Evolutionary conservation across 2,888 invertebrate genomes (phyloP).

Genomic region (Aleiodes testaceus): DNA sequence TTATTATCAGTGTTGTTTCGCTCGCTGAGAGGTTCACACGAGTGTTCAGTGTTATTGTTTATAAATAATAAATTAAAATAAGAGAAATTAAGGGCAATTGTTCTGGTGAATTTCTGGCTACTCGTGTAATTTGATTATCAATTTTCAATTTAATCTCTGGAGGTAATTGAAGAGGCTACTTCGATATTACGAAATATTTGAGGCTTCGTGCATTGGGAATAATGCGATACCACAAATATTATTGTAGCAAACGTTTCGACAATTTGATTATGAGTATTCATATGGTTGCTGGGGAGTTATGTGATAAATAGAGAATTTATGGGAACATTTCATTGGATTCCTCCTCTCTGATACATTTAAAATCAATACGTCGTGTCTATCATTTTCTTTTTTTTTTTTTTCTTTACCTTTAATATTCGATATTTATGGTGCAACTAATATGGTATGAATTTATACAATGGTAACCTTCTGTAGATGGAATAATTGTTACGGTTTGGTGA

Average conservation of each 20-base stretch:
- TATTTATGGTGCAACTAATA: slow-evolving; percentile 46
- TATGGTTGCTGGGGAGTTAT: neutral
- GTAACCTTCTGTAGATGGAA: slow-evolving; percentile 50
- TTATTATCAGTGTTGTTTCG: slow-evolving; percentile 56
- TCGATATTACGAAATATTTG: neutral
- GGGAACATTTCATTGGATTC: neutral
- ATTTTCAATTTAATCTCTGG: too few species aligned
- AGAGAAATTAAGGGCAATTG: too few species aligned
- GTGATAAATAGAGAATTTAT: slow-evolving; percentile 10
- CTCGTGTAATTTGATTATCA: neutral
- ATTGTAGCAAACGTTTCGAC: neutral
- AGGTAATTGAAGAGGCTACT: too few species aligned
- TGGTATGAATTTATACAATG: slow-evolving; percentile 43
- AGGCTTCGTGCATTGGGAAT: neutral
- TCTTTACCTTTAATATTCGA: neutral
- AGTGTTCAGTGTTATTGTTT: slow-evolving; percentile 24
- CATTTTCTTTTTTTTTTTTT: neutral
- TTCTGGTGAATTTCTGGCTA: neutral
- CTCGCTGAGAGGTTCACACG: slow-evolving; percentile 49
- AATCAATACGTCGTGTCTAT: neutral
- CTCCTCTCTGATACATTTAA: too few species aligned
- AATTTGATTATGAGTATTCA: slow-evolving; percentile 7
- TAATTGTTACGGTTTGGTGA: slow-evolving; percentile 50
- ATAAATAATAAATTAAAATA: neutral
- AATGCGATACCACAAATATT: slow-evolving; percentile 18